Base-by-base conservation (phyloP, 2,888 invertebrate species). In the Lithophane leautieri region DNA sequence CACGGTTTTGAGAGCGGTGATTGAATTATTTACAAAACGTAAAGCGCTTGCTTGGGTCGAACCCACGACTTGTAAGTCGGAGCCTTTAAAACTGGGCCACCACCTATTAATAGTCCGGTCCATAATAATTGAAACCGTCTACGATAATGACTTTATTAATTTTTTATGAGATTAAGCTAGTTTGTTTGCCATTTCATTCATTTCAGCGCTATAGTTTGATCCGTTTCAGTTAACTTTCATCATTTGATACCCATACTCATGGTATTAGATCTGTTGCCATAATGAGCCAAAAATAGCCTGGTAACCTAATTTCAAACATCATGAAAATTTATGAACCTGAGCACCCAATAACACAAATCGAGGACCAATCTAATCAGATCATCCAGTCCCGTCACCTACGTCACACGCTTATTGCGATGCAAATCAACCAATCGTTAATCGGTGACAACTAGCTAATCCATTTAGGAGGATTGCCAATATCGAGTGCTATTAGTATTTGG, bases 381-480 rank as follows among this genome's bases (percentile, higher is more conserved):
- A 65, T 61, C n/a, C 19, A 42, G 62, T 54, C 16, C 58, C 40
- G 67, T 61, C 71, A 70, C 40, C 63, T 56, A 73, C 63, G 75
- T 80, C 75, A 80, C 25, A 75, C 14, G 66, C 58, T 78, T 75
- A 78, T 81, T 69, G 34, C 52, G 56, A 81, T 84, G 78, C 79
- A 82, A 88, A 88, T 82, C 78, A 44, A 56, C 75, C 79, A 78
- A 76, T 80, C 73, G 58, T 47, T 63, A 72, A 77, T 79, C 71
- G 22, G 67, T 62, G 65, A 77, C 71, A 68, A 58, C 78, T 62
- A 73, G 79, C 63, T 83, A 84, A 88, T 78, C 73, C 70, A 77
- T 83, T 85, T 86, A 80, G 66, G 25, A 65, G 70, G 79, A 82
- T 81, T 81, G 80, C 78, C 77, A 82, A 81, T 81, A 84, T 63